Percentiles rank a stretch among this genome's conserved stretches.
phyloP scores from a whole-genome alignment of 2,888 invertebrate genomes.

The Hofmannophila pseudospretella region DNA sequence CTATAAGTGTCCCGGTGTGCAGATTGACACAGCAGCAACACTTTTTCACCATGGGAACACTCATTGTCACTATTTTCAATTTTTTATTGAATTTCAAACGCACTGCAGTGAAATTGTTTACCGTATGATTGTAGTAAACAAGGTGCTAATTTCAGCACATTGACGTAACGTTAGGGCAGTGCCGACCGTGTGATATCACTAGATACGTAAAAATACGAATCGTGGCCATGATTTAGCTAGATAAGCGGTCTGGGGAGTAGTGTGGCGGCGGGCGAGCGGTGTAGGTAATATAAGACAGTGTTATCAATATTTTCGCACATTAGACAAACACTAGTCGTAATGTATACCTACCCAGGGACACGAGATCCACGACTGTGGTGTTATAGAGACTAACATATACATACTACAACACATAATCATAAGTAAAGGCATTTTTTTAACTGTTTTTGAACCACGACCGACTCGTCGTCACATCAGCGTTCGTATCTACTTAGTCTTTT shows the following conservation, averaged over 20 bases:
- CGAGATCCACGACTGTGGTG: too few species aligned
- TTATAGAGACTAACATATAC: too few species aligned
- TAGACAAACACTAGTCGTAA: too few species aligned
- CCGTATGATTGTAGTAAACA: too few species aligned
- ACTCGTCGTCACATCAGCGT: too few species aligned
- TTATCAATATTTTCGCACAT: conserved; percentile 1
- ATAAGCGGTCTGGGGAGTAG: not conserved
- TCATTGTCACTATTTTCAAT: conserved; percentile 33
- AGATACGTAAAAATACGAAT: not conserved
- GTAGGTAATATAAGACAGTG: conserved; percentile 3
- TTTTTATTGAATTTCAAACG: too few species aligned
- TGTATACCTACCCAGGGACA: too few species aligned
- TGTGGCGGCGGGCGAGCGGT: not conserved
- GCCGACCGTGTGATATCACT: conserved; percentile 3
- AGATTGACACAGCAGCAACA: conserved; percentile 57
- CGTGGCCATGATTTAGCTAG: conserved; percentile 7
- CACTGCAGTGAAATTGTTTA: too few species aligned
- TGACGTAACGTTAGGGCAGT: conserved; percentile 1
- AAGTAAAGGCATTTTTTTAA: too few species aligned
- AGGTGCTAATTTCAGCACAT: conserved; percentile 3
- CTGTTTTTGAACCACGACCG: too few species aligned
- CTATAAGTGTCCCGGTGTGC: conserved; percentile 59
- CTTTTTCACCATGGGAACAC: conserved; percentile 60
- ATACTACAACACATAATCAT: too few species aligned
- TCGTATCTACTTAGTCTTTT: too few species aligned